These are phyloP conservation scores for Ceratitis capitata DNA, from an alignment of 1,140 invertebrate genomes.

Conservation along the genomic window DNA sequence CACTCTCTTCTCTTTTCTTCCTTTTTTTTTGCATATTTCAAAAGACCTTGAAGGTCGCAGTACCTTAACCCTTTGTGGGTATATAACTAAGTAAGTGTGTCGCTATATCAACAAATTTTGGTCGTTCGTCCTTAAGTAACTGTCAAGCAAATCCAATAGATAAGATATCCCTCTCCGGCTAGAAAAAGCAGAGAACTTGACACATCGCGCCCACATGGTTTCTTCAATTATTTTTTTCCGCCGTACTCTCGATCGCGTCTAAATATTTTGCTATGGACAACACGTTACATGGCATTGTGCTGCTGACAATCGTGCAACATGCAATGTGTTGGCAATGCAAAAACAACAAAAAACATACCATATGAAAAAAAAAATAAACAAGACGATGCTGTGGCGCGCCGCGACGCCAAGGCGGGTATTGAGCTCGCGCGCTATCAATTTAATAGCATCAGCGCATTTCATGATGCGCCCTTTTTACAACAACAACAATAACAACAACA, in stretches of 20 bases:
- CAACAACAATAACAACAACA: not conserved
- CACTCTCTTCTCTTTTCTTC: too few species aligned
- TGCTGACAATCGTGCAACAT: constrained; percentile 35
- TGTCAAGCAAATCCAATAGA: constrained; percentile 34
- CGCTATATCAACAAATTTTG: not conserved
- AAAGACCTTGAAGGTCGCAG: constrained; percentile 23
- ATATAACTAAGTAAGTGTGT: not conserved
- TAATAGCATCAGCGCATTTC: constrained; percentile 35
- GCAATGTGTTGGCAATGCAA: not conserved
- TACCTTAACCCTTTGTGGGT: not conserved
- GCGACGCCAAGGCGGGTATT: not conserved
- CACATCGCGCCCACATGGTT: constrained; percentile 30
- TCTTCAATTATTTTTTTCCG: not conserved
- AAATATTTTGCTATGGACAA: constrained; percentile 38
- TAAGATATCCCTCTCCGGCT: not conserved
- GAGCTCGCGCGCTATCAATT: constrained; percentile 33
- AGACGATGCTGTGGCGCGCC: not conserved
- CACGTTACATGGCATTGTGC: constrained; percentile 32
- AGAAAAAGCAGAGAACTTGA: constrained; percentile 23
- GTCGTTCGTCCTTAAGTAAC: constrained; percentile 19
- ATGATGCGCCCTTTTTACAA: constrained; percentile 32
- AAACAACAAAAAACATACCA: not conserved
- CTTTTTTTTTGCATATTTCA: too few species aligned
- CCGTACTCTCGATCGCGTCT: not conserved
- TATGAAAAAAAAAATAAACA: not conserved